A percentile compares a stretch with the other conserved stretches of the same genome.
Conservation (phyloP, 2,888 invertebrate species). For the Arenicola marina region DNA sequence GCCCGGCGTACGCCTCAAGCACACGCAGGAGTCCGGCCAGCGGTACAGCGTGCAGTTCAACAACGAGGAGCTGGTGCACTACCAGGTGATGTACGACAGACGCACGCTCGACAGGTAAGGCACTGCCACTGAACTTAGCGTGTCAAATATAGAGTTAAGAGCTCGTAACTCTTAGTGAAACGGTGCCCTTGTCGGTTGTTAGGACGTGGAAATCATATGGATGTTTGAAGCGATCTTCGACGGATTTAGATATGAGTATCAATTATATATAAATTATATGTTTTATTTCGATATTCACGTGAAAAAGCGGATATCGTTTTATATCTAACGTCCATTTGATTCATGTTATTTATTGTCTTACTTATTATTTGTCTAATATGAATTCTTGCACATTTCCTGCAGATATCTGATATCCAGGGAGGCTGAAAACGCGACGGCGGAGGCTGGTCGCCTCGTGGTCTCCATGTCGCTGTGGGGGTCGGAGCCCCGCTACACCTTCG, state of each 20-base stretch:
- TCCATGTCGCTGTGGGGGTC: slow-evolving; percentile 29
- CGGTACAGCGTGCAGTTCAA: slow-evolving; percentile 18
- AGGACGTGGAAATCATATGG: background rate
- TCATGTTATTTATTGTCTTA: no score
- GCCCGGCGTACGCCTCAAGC: slow-evolving; percentile 15
- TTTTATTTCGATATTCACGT: no score
- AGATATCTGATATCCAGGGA: no score
- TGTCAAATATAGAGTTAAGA: background rate
- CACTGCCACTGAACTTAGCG: background rate
- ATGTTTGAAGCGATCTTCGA: background rate
- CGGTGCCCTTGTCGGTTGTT: background rate
- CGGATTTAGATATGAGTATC: no score
- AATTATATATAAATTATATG: no score
- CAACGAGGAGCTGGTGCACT: slow-evolving; percentile 12
- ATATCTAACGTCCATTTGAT: no score
- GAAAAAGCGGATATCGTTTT: no score
- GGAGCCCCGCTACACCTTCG: slow-evolving; percentile 22
- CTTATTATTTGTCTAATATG: no score
- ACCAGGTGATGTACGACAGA: slow-evolving; percentile 16
- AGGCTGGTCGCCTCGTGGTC: no score
- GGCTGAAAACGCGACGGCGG: no score
- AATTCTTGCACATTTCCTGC: no score
- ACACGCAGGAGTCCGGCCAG: slow-evolving; percentile 21
- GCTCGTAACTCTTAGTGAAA: no score
- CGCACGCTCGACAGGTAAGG: slow-evolving; percentile 18